Conservation (phyloP, 2,888 invertebrate species). For the Xanthorhoe designata region DNA sequence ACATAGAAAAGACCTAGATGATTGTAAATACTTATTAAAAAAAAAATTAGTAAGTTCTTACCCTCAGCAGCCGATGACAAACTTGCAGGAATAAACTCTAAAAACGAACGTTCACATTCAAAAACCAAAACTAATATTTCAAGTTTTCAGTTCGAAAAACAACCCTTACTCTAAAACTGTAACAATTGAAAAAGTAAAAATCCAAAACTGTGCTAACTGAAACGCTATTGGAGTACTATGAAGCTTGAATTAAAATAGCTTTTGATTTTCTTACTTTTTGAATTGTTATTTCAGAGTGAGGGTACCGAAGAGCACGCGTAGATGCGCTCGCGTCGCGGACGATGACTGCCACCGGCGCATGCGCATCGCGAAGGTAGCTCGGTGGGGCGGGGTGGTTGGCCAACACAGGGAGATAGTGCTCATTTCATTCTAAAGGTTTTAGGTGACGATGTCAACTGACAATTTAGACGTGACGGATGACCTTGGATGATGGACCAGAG, state of each 20-base stretch:
- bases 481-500: conserved; percentile 18
- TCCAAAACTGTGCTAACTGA: conserved; percentile 7
- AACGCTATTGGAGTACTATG: background rate
- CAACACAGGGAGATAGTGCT: conserved; percentile 18
- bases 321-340: conserved; percentile 42
- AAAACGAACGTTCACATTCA: conserved; percentile 32
- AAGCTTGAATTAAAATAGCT: background rate
- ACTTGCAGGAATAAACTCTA: conserved; percentile 20
- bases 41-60: conserved; percentile 7
- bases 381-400: conserved; percentile 41
- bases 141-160: conserved; percentile 18
- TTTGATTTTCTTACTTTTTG: conserved; percentile 18
- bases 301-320: conserved; percentile 30
- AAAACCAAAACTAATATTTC: conserved; percentile 28
- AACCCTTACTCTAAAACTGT: conserved; percentile 29
- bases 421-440: conserved; percentile 17
- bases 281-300: conserved; percentile 29
- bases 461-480: conserved; percentile 22
- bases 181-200: conserved; percentile 22
- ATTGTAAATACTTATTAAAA: too few relatives aligned
- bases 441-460: conserved; percentile 23
- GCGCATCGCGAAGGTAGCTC: conserved; percentile 44
- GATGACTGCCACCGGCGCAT: conserved; percentile 39
- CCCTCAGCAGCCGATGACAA: conserved; percentile 24
- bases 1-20: too few relatives aligned